A percentile compares a stretch with the other conserved stretches of the same genome.
These are phyloP conservation scores for Strix aluco DNA, from an alignment of 2,113 vertebrate species.

Conservation along the genomic window DNA sequence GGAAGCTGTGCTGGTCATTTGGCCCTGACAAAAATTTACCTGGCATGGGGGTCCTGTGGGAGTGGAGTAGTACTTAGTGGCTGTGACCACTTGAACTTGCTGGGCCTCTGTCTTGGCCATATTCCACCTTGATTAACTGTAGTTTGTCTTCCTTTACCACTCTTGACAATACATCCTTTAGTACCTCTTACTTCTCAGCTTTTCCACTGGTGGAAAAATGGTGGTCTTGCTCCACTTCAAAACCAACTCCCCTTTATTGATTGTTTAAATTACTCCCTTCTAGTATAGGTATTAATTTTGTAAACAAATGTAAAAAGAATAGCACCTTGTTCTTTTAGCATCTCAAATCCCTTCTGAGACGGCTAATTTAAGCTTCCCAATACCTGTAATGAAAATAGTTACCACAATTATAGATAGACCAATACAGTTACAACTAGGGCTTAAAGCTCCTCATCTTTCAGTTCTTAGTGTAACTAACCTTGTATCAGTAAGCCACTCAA, in stretches of 20 bases:
- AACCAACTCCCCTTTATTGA: not conserved
- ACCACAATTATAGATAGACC: not conserved
- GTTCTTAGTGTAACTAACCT: not conserved
- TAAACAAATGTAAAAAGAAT: not conserved
- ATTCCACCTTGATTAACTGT: slow-evolving; percentile 6
- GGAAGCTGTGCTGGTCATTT: not conserved
- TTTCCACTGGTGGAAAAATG: not conserved
- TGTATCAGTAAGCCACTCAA: not conserved
- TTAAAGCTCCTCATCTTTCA: not conserved
- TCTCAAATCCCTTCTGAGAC: not conserved
- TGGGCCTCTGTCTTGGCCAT: not conserved
- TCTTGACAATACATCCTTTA: not conserved
- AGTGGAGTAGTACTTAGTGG: not conserved
- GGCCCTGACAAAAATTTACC: not conserved
- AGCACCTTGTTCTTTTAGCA: not conserved
- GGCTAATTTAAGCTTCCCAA: not conserved
- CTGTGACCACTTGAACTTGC: not conserved
- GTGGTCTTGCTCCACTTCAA: not conserved
- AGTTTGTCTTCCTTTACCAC: slow-evolving; percentile 4
- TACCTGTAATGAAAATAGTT: not conserved
- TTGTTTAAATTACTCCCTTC: not conserved
- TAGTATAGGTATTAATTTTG: not conserved
- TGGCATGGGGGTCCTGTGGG: not conserved
- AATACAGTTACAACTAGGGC: not conserved
- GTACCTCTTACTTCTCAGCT: not conserved